Percentiles rank a stretch among this genome's conserved stretches.
Evolutionary conservation across 2,113 vertebrate species (phyloP).

Genomic region (Gymnobelideus leadbeateri): DNA sequence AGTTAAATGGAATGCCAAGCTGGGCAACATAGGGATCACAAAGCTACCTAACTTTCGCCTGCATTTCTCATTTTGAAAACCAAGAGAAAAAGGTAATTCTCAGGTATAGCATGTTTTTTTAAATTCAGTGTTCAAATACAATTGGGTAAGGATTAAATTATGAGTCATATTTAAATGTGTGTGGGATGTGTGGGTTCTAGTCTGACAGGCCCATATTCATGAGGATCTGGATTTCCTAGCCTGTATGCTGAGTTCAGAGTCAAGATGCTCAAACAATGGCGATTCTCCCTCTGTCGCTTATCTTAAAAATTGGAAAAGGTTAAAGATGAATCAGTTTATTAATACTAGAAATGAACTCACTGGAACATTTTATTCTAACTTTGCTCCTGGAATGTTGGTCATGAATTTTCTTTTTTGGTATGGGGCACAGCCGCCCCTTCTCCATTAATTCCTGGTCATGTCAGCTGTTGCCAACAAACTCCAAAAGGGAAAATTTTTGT

Average conservation of each 20-base stretch:
- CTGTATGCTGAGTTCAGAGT: not conserved
- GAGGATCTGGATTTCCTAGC: not conserved
- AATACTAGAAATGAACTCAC: not conserved
- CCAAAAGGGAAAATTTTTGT: not conserved
- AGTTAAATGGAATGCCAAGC: not conserved
- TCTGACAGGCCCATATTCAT: not conserved
- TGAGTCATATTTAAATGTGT: not conserved
- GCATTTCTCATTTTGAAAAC: not conserved
- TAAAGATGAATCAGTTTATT: not conserved
- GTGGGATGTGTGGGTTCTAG: not conserved
- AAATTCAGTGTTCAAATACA: not conserved
- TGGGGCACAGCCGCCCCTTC: not conserved
- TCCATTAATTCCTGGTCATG: not conserved
- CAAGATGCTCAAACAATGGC: not conserved
- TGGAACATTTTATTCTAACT: not conserved
- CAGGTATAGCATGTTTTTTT: not conserved
- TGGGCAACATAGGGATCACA: not conserved
- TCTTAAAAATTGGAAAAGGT: slow-evolving; percentile 3
- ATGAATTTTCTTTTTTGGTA: not conserved
- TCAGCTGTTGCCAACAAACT: not conserved
- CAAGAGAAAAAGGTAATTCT: not conserved
- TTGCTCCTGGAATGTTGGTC: not conserved
- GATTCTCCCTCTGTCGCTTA: not conserved
- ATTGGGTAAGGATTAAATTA: not conserved
- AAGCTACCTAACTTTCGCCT: not conserved